These are phyloP conservation scores for Brachypterus glaber DNA, from an alignment of 2,888 invertebrate genomes.

Conservation along the genomic window DNA sequence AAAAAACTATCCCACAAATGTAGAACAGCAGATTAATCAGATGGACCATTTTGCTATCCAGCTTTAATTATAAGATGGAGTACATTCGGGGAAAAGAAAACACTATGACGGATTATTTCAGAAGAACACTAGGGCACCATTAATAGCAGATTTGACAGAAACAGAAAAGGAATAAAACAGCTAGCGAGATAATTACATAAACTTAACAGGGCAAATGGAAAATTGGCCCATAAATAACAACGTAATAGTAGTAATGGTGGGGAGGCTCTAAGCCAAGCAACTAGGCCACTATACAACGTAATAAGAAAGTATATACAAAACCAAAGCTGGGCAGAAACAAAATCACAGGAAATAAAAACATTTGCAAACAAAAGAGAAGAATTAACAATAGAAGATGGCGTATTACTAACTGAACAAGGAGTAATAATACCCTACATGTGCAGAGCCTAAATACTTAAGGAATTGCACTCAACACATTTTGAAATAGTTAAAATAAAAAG, in stretches of 20 bases:
- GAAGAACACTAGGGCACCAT: slow-evolving; percentile 9
- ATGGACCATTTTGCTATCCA: slow-evolving; percentile 6
- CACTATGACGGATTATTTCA: slow-evolving; percentile 5
- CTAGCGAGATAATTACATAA: neutral
- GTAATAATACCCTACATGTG: neutral
- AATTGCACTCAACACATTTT: neutral
- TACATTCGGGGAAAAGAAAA: slow-evolving; percentile 9
- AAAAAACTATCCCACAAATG: slow-evolving; percentile 9
- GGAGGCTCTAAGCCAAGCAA: neutral
- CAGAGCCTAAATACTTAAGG: neutral
- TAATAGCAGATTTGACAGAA: too few species aligned
- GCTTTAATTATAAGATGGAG: slow-evolving; percentile 9
- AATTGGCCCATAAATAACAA: neutral
- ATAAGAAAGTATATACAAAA: too few species aligned
- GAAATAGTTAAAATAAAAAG: neutral
- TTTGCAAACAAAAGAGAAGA: neutral
- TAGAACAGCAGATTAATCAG: slow-evolving; percentile 8
- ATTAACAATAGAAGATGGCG: neutral
- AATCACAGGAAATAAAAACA: neutral
- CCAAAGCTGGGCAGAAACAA: neutral
- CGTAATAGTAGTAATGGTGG: neutral
- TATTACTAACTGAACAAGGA: neutral
- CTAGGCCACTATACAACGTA: too few species aligned
- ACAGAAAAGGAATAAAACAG: neutral
- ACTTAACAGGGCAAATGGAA: neutral